These are phyloP conservation scores for Lasioglossum figueresi DNA, from an alignment of 2,888 invertebrate genomes.

Conservation along the genomic window DNA sequence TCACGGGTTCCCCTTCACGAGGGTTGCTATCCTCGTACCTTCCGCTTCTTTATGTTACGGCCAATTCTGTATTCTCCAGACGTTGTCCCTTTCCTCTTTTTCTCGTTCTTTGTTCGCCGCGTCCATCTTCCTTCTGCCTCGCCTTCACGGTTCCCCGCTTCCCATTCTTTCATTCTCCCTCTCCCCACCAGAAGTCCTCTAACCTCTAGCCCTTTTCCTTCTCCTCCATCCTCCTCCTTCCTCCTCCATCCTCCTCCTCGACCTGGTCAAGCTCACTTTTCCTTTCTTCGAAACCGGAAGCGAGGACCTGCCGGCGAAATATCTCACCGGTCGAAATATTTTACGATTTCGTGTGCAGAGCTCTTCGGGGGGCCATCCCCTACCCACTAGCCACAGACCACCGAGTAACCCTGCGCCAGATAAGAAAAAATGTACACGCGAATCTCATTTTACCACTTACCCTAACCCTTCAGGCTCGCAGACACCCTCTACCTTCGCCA, in stretches of 20 bases:
- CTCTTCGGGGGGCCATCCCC: conserved; percentile 26
- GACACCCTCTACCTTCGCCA: neutral
- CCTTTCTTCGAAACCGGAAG: conserved; percentile 57
- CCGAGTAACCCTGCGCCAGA: conserved; percentile 39
- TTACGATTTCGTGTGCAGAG: conserved; percentile 57
- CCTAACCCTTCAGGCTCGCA: conserved; percentile 33
- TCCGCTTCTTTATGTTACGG: conserved; percentile 70
- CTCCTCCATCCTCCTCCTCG: neutral
- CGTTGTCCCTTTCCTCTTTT: conserved; percentile 56
- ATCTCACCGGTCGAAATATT: conserved; percentile 60
- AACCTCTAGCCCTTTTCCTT: neutral
- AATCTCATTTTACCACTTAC: conserved; percentile 63
- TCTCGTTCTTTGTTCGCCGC: conserved; percentile 32
- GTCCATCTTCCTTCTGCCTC: conserved; percentile 25
- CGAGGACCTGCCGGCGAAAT: conserved; percentile 45
- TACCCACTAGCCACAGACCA: neutral
- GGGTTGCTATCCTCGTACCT: conserved; percentile 64
- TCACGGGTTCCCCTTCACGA: conserved; percentile 62
- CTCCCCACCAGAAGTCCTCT: conserved; percentile 7
- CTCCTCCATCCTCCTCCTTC: too few species aligned
- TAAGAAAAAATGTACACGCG: conserved; percentile 68
- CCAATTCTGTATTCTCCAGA: conserved; percentile 73
- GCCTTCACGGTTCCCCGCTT: conserved; percentile 20
- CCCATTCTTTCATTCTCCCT: conserved; percentile 2
- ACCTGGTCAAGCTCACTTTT: conserved; percentile 56